Evolutionary conservation across 1,140 invertebrate species (phyloP), one percentile per base, ranked within the genome.

Genomic region (Drosophila malerkotliana): DNA sequence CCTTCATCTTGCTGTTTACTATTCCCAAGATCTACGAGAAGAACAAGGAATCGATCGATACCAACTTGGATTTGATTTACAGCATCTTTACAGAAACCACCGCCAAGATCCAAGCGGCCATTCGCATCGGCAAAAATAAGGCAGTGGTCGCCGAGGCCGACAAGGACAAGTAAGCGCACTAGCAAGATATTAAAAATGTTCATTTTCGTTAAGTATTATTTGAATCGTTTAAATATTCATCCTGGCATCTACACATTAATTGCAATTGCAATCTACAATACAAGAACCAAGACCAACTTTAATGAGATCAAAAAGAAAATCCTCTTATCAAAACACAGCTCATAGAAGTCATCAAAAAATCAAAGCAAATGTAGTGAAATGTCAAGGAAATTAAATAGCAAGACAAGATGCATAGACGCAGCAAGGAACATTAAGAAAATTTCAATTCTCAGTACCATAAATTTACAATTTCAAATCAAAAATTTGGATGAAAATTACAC

Each of bases 1-100:
- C 95, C 84, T 97, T 98, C 92, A 95, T 99, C 76, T 96, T 96
- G 67, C 93, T 99, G 72, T 99, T 99, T 94, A 97, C 98, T 69
- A 93, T 99, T 92, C 98, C 98, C 24, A 99, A 99, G 93, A 95
- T 99, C 24, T 99, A 99, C 92, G 98, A 99, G 94, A 97, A 97
- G 92, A 98, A 99, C 94, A 98, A 99, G 94, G 94, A 96, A 85
- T 97, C 98, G 93, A 98, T 99, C 91, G 98, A 99, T 93, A 95
- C 97, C 92, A 97, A 98, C 92, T 93, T 99, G 76, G 96, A 96
- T 87, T 92, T 98, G 91, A 97, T 96, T 63, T 95, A 95, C 92
- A 95, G 94, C 90, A 98, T 99, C 93, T 93, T 98, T 92, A 95
- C 96, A 91, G 97, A 98, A 91, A 95, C 98, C 87, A 95, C 96